Conservation (phyloP, 2,888 invertebrate genomes). For the Trichogramma evanescens region DNA sequence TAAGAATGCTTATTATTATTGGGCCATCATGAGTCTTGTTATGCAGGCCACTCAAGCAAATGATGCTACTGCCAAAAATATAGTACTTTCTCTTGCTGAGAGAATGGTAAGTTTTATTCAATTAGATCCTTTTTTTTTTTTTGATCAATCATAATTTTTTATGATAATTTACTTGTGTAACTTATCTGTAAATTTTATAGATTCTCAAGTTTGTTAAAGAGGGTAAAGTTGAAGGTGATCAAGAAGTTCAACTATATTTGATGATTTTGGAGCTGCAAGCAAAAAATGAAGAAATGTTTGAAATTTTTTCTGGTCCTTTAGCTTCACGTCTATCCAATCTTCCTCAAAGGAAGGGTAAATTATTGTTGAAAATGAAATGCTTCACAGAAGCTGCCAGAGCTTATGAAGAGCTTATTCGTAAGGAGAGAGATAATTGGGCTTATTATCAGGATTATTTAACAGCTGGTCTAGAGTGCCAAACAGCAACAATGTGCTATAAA, state of each 20-base stretch:
- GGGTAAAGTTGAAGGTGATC: conserved; percentile 85
- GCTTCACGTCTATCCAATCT: conserved; percentile 39
- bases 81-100: conserved; percentile 82
- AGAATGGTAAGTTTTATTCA: conserved; percentile 68
- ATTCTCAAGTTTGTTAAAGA: conserved; percentile 71
- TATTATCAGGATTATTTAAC: conserved; percentile 50
- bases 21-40: conserved; percentile 95
- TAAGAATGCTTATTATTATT: conserved; percentile 95
- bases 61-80: conserved; percentile 51
- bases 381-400: conserved; percentile 70
- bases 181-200: conserved; percentile 22
- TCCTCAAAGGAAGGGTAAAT: conserved; percentile 64
- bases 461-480: conserved; percentile 38
- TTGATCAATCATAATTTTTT: not conserved
- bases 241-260: conserved; percentile 85
- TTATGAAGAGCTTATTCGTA: conserved; percentile 65
- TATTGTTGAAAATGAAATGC: conserved; percentile 63
- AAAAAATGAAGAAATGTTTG: conserved; percentile 74
- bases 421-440: conserved; percentile 56
- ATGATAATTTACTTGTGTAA: not conserved
- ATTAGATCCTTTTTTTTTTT: not conserved
- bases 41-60: conserved; percentile 65
- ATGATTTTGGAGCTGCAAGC: conserved; percentile 76
- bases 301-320: conserved; percentile 72
- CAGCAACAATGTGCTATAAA: conserved; percentile 39